Conservation (phyloP, 1,140 invertebrate species). For the Calliphora vicina region DNA sequence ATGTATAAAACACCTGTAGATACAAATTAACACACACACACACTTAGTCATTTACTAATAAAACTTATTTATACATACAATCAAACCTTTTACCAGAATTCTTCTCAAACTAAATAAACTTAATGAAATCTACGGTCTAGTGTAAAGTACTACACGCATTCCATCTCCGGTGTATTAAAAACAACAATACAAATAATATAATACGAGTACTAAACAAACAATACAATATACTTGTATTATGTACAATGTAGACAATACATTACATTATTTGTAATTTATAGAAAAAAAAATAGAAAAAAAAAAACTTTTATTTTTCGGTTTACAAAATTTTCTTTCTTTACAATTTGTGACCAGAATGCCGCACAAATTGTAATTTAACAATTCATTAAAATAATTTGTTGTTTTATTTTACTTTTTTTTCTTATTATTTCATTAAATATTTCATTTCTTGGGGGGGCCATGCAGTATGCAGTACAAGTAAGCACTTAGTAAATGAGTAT, state of each 20-base stretch:
- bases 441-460: background rate
- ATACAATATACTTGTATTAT: too few relatives aligned
- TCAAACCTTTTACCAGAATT: background rate
- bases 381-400: conserved; percentile 17
- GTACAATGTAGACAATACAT: too few relatives aligned
- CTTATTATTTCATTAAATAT: background rate
- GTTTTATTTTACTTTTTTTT: background rate
- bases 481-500: too few relatives aligned
- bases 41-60: background rate
- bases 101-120: background rate
- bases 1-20: conserved; percentile 18
- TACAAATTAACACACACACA: background rate
- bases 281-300: background rate
- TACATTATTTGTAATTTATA: background rate
- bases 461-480: too few relatives aligned
- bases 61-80: background rate
- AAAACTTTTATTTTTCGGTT: background rate
- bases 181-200: background rate
- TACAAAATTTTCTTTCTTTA: background rate
- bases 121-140: background rate
- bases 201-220: too few relatives aligned
- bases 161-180: background rate
- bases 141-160: background rate
- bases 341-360: conserved; percentile 4
- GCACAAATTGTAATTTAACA: conserved; percentile 12